Conservation (phyloP, 1,140 invertebrate species). For the Callitettix versicolor region DNA sequence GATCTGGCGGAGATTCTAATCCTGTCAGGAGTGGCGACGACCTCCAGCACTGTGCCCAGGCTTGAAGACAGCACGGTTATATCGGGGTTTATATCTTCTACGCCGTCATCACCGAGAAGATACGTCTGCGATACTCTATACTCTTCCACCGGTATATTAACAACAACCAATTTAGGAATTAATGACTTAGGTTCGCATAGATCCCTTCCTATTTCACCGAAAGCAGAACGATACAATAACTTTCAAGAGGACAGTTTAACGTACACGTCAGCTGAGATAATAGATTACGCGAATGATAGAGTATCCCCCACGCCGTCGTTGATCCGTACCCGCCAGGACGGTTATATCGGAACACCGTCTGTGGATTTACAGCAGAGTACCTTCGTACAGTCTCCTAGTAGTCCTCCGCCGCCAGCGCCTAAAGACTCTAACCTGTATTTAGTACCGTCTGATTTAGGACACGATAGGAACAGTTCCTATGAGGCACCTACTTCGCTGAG, state of each 20-base stretch:
- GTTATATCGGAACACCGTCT: constrained; percentile 39
- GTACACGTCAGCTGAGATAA: neutral
- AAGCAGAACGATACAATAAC: constrained; percentile 9
- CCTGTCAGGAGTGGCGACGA: constrained; percentile 1
- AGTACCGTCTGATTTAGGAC: neutral
- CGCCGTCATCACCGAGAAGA: constrained; percentile 40
- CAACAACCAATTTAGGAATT: constrained; percentile 36
- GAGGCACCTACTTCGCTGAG: constrained; percentile 1
- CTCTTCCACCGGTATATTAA: constrained; percentile 33
- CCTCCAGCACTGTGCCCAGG: neutral
- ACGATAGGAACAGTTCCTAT: neutral
- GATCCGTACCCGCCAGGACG: constrained; percentile 51
- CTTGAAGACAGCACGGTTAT: no score
- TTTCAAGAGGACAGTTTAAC: neutral
- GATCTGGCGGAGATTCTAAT: constrained; percentile 7
- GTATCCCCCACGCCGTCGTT: constrained; percentile 48
- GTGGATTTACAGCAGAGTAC: constrained; percentile 39
- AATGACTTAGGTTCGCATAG: constrained; percentile 43
- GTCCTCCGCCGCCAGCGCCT: constrained; percentile 69
- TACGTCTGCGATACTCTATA: constrained; percentile 3
- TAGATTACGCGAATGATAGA: constrained; percentile 4
- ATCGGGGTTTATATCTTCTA: constrained; percentile 22
- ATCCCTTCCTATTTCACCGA: constrained; percentile 33
- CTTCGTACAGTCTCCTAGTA: constrained; percentile 44
- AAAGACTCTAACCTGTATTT: constrained; percentile 25